Conservation (phyloP, 2,797 vertebrate genomes). For the Acipenser transmontanus region DNA sequence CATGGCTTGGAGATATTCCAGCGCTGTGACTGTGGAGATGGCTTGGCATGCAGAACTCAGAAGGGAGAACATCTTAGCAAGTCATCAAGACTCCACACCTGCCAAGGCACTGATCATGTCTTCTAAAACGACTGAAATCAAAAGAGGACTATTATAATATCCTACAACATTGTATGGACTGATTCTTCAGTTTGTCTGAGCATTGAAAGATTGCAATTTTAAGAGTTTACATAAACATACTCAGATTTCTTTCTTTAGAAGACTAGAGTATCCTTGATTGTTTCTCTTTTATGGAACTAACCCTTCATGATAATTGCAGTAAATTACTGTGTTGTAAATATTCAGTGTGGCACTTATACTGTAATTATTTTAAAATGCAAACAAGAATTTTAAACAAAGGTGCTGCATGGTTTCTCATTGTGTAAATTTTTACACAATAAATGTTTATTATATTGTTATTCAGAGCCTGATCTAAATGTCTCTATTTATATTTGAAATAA, state of each 20-base stretch:
- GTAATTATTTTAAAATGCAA: conserved; percentile 70
- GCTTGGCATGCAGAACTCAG: conserved; percentile 77
- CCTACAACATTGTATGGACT: conserved; percentile 41
- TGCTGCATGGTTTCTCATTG: conserved; percentile 56
- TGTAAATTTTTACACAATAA: conserved; percentile 81
- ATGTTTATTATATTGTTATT: conserved; percentile 53
- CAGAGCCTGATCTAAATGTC: conserved; percentile 46
- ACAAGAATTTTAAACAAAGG: conserved; percentile 63
- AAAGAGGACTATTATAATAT: conserved; percentile 42
- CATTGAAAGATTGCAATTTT: conserved; percentile 36
- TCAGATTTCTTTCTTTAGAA: conserved; percentile 44
- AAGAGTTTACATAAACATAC: conserved; percentile 51
- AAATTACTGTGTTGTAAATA: conserved; percentile 99
- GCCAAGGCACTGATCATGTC: conserved; percentile 75
- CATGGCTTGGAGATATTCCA: conserved; percentile 95
- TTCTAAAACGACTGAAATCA: conserved; percentile 28
- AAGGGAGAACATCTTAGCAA: conserved; percentile 63
- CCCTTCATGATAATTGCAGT: conserved; percentile 83
- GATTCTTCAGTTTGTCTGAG: conserved; percentile 42
- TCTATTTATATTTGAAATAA: conserved; percentile 58
- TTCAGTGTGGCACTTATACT: conserved; percentile 80
- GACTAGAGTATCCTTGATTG: conserved; percentile 78
- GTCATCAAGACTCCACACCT: conserved; percentile 85
- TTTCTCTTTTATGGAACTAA: conserved; percentile 93
- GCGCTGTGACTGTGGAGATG: conserved; percentile 86